phyloP scores from a whole-genome alignment of 2,888 invertebrate genomes.

The Galeopsomyia nigrocyanea region DNA sequence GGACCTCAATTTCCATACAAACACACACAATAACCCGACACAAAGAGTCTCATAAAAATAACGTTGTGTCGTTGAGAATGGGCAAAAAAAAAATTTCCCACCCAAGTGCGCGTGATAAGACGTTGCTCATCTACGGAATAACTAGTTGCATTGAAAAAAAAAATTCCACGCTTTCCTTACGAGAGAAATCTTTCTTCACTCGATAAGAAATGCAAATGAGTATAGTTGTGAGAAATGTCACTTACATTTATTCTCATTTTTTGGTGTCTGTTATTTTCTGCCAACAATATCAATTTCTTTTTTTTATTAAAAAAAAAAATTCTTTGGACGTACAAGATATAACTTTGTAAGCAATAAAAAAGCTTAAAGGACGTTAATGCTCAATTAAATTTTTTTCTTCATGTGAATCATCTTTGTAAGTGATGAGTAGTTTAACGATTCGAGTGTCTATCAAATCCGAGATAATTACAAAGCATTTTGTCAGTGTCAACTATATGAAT shows the following conservation, averaged over 20 bases:
- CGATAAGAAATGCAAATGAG: too few relatives aligned
- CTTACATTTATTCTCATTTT: too few relatives aligned
- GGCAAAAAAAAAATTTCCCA: conserved; percentile 22
- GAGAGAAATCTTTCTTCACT: too few relatives aligned
- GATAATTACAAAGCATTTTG: not conserved
- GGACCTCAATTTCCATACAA: conserved; percentile 31
- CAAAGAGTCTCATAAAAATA: conserved; percentile 14
- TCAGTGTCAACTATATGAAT: not conserved
- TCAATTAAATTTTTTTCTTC: not conserved
- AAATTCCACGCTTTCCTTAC: conserved; percentile 39
- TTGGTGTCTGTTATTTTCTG: too few relatives aligned
- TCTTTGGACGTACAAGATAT: too few relatives aligned
- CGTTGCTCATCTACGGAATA: conserved; percentile 22
- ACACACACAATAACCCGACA: conserved; percentile 1
- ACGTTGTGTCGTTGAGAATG: not conserved
- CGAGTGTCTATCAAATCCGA: conserved; percentile 1
- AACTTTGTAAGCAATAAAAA: too few relatives aligned
- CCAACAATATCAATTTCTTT: too few relatives aligned
- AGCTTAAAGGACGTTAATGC: conserved; percentile 42
- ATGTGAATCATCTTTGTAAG: conserved; percentile 1
- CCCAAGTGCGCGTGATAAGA: conserved; percentile 26
- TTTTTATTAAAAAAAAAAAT: too few relatives aligned
- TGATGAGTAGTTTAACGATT: not conserved
- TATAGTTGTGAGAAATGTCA: too few relatives aligned
- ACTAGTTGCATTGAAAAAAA: conserved; percentile 19